Evolutionary conservation across 2,888 invertebrate genomes (phyloP), one percentile per base, ranked within the genome.

Genomic region (Drosophila cracens): DNA sequence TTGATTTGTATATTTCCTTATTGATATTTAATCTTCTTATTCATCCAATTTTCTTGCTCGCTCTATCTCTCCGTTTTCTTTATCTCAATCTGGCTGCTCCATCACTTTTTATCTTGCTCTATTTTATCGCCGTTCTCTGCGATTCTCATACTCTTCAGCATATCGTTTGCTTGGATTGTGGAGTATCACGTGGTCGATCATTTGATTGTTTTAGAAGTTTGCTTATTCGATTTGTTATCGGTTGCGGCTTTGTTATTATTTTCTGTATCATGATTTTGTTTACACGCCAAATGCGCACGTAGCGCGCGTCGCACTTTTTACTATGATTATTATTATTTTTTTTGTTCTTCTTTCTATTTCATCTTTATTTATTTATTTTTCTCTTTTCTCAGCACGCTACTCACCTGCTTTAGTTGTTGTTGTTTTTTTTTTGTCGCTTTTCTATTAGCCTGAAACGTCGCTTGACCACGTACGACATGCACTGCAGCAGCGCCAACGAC

Each of bases 261-360:
- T 58, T 58, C 60, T 70, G 65, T 82, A 79, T 82, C 90, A 87
- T 85, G 90, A 89, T 86, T 89, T 87, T 86, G 87, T 86, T 86
- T 86, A 86, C 89, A 89, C 83, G 82, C 74, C 90, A 89, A 86
- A 90, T 86, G 87, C 85, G 77, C 85, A 85, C 85, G 85, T 86
- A 90, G 69, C 73, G 58, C 62, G 68, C 84, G 69, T 77, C 79
- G 72, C 87, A 78, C 87, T 89, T 88, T 90, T 85, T 86, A 86
- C 73, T 74, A 80, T 90, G 87, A 82, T 88, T 88, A 83, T 83
- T 87, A 76, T 72, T 87, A 70, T 77, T 56, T 51, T 73, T 61
- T 60, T 54, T 68, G 31, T 31, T 68, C 53, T 65, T 36, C 29
- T 40, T 46, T 46, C 46, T 16, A 16, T 16, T 56, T n/a, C 36